phyloP scores from a whole-genome alignment of 2,888 invertebrate genomes.

The Volucella inflata region DNA sequence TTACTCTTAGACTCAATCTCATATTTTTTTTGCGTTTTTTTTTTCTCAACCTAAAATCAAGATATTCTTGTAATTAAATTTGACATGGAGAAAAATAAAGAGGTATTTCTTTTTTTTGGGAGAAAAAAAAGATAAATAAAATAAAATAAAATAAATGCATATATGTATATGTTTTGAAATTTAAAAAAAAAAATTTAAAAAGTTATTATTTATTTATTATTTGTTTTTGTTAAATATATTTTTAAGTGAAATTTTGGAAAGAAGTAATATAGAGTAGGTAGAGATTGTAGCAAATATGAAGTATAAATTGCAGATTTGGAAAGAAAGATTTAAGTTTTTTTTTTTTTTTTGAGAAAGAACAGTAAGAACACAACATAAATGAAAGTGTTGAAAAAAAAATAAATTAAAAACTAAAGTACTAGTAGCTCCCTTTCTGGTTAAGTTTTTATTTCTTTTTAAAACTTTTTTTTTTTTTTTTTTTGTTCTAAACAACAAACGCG shows the following conservation, averaged over 20 bases:
- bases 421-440: constrained; percentile 68
- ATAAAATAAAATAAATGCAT: constrained; percentile 13
- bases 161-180: no score
- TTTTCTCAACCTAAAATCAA: constrained; percentile 12
- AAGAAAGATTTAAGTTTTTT: constrained; percentile 10
- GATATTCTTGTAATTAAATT: neutral
- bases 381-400: constrained; percentile 29
- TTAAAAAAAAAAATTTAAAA: neutral
- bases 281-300: constrained; percentile 66
- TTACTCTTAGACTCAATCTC: constrained; percentile 72
- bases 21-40: constrained; percentile 51
- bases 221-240: constrained; percentile 1
- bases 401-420: constrained; percentile 37
- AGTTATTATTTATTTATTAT: constrained; percentile 3
- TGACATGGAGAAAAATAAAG: constrained; percentile 7
- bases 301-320: constrained; percentile 46
- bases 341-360: neutral
- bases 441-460: constrained; percentile 7
- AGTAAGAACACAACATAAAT: constrained; percentile 21
- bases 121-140: constrained; percentile 30
- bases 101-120: constrained; percentile 3
- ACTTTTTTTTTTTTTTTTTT: constrained; percentile 16
- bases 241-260: constrained; percentile 22
- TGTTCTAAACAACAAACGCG: constrained; percentile 21
- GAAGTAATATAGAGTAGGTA: constrained; percentile 63